phyloP scores from a whole-genome alignment of 1,140 invertebrate species.

The Dendroctonus ponderosae region DNA sequence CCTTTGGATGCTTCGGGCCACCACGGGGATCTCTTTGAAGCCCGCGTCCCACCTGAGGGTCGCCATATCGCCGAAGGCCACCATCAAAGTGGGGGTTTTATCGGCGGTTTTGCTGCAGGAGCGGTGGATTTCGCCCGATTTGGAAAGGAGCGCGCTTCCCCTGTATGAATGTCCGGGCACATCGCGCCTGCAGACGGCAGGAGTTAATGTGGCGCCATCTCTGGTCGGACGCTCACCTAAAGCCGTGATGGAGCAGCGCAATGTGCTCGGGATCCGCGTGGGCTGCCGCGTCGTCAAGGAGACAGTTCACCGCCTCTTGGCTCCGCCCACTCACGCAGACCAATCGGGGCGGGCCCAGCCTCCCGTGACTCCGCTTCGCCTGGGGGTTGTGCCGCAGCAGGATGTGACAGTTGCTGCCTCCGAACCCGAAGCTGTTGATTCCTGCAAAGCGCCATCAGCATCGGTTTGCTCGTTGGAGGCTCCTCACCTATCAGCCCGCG shows the following conservation, averaged over 20 bases:
- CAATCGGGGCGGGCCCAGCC: constrained; percentile 61
- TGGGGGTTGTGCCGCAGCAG: constrained; percentile 60
- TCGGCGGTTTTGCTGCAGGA: not conserved
- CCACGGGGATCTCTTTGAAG: not conserved
- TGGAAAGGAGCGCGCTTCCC: constrained; percentile 5
- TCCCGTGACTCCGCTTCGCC: constrained; percentile 54
- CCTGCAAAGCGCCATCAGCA: constrained; percentile 39
- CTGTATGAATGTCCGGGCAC: constrained; percentile 53
- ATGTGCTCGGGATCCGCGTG: constrained; percentile 59
- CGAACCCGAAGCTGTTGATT: constrained; percentile 66
- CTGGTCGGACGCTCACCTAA: constrained; percentile 38
- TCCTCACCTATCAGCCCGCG: constrained; percentile 55
- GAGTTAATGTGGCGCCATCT: not conserved
- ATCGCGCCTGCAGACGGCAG: constrained; percentile 50
- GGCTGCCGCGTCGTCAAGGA: constrained; percentile 66
- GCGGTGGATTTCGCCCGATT: constrained; percentile 1
- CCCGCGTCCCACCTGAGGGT: no score
- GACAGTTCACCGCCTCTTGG: constrained; percentile 63
- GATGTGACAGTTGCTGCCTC: constrained; percentile 66
- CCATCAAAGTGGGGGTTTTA: not conserved
- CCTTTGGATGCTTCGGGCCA: constrained; percentile 1
- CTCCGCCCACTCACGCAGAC: constrained; percentile 64
- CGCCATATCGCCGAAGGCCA: not conserved
- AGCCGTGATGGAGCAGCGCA: constrained; percentile 54
- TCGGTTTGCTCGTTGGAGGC: not conserved